phyloP scores from a whole-genome alignment of 2,888 invertebrate genomes.

The Odontothrips loti region DNA sequence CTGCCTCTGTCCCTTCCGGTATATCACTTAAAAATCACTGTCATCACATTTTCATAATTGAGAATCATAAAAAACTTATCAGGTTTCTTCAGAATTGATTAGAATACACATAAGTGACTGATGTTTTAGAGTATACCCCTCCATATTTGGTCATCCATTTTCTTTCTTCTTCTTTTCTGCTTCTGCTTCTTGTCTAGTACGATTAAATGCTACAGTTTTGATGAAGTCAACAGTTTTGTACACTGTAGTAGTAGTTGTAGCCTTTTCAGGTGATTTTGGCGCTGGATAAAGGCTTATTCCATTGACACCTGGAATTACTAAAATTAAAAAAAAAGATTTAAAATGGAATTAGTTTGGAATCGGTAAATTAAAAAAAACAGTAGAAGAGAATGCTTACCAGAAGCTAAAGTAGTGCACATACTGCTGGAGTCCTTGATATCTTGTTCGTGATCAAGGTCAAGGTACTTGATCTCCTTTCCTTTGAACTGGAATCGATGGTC shows the following conservation, averaged over 20 bases:
- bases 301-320: not conserved
- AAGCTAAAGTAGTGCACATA: not conserved
- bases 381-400: not conserved
- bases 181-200: slow-evolving; percentile 74
- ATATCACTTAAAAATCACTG: not conserved
- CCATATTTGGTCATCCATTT: not conserved
- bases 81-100: not conserved
- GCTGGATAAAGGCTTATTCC: slow-evolving; percentile 42
- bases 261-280: slow-evolving; percentile 46
- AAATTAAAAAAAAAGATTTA: not conserved
- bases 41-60: not conserved
- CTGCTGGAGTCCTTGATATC: slow-evolving; percentile 19
- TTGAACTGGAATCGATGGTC: not conserved
- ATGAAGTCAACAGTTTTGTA: slow-evolving; percentile 92
- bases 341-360: not conserved
- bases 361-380: not conserved
- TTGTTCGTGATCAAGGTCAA: slow-evolving; percentile 75
- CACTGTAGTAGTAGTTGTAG: slow-evolving; percentile 54
- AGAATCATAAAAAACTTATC: not conserved
- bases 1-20: not conserved
- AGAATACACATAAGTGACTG: not conserved
- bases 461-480: slow-evolving; percentile 62
- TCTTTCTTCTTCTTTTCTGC: slow-evolving; percentile 53
- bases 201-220: slow-evolving; percentile 89
- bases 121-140: not conserved